Conservation (phyloP, 92 coral and sea anemone species). For the Blastomussa wellsi region DNA sequence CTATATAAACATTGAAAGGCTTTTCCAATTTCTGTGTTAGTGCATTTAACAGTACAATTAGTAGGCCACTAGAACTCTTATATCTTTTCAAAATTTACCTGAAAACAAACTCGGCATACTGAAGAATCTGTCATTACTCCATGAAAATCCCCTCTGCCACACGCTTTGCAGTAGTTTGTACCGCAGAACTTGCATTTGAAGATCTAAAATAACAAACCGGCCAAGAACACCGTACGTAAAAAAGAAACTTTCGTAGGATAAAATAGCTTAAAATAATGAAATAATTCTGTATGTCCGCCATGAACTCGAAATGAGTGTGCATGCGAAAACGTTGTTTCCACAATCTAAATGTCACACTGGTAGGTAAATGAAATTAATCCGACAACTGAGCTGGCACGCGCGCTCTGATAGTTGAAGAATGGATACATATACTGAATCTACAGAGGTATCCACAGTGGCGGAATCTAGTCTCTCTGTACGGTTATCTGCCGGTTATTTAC, state of each 20-base stretch:
- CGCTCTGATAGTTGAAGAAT: background rate
- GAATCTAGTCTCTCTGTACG: no score
- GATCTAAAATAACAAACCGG: conserved; percentile 58
- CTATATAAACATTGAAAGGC: background rate
- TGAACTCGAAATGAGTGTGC: no score
- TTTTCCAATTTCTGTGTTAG: background rate
- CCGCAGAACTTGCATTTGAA: conserved; percentile 87
- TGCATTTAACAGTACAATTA: no score
- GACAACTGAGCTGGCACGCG: background rate
- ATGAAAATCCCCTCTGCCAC: conserved; percentile 86
- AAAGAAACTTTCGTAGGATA: no score
- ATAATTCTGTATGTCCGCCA: no score
- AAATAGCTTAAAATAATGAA: no score
- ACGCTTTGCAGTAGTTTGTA: conserved; percentile 80
- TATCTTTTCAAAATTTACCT: conserved; percentile 43
- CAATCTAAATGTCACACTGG: background rate
- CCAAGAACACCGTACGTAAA: background rate
- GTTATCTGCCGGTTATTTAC: background rate
- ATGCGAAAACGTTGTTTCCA: no score
- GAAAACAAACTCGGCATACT: conserved; percentile 81
- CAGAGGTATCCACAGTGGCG: no score
- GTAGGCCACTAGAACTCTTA: no score
- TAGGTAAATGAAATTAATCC: background rate
- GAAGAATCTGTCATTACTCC: conserved; percentile 74
- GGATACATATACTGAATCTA: no score